Conservation (phyloP, 2,888 invertebrate species). For the Noctua fimbriata region DNA sequence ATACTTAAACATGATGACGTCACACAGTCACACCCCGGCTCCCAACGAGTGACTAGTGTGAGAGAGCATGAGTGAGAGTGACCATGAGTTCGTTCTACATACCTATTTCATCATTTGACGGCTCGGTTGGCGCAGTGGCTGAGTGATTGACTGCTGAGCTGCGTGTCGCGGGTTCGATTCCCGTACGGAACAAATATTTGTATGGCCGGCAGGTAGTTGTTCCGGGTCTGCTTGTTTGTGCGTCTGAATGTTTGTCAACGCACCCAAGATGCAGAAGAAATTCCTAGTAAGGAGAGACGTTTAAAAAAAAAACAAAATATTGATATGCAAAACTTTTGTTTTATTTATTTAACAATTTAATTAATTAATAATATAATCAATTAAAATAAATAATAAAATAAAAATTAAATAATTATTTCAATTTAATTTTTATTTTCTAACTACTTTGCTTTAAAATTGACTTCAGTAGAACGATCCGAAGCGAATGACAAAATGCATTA, state of each 20-base stretch:
- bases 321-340: too few species aligned
- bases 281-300: not conserved
- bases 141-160: not conserved
- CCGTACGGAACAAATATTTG: not conserved
- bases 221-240: not conserved
- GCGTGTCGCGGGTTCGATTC: not conserved
- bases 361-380: too few species aligned
- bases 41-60: not conserved
- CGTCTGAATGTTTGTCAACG: not conserved
- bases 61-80: constrained; percentile 24
- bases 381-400: too few species aligned
- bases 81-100: constrained; percentile 11
- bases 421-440: too few species aligned
- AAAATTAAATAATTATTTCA: too few species aligned
- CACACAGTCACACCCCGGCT: not conserved
- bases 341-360: too few species aligned
- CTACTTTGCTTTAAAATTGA: not conserved
- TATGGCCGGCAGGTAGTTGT: not conserved
- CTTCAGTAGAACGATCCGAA: not conserved
- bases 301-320: not conserved
- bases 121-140: not conserved
- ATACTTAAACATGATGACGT: constrained; percentile 15
- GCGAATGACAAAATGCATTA: not conserved
- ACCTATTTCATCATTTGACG: not conserved
- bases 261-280: not conserved